phyloP scores from a whole-genome alignment of 2,113 vertebrate species.

The Cranoglanis bouderius region DNA sequence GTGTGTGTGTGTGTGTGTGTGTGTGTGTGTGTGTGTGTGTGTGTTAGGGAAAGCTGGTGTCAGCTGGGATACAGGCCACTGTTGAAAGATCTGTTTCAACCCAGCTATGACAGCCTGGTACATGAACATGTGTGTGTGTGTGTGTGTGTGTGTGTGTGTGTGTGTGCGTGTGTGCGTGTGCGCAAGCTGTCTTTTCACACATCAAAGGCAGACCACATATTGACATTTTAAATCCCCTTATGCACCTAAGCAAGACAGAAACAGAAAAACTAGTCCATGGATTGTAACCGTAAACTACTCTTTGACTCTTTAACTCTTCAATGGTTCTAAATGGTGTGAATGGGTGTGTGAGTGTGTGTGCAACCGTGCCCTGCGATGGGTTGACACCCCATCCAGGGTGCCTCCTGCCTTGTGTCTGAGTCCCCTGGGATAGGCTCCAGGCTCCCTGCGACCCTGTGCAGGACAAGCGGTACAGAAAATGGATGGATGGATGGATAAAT shows the following conservation, averaged over 20 bases:
- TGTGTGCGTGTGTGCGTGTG: background rate
- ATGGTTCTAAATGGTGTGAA: background rate
- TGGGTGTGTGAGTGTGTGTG: too few species aligned
- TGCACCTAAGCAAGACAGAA: background rate
- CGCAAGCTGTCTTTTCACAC: background rate
- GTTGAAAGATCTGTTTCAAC: background rate
- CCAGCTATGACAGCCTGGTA: background rate
- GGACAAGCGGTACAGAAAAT: too few species aligned
- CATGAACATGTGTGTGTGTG: background rate
- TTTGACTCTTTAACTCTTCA: background rate
- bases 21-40: constrained; percentile 4
- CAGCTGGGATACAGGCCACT: background rate
- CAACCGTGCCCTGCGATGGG: too few species aligned
- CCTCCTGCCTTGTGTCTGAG: too few species aligned
- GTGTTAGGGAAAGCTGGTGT: background rate
- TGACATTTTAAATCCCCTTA: background rate
- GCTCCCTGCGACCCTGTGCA: too few species aligned
- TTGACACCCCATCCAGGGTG: too few species aligned
- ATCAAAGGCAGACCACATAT: background rate
- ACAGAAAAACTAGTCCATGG: background rate
- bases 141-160: background rate
- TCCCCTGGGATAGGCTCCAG: too few species aligned
- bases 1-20: background rate
- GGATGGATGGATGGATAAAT: too few species aligned
- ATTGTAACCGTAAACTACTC: too few species aligned